These are phyloP conservation scores for Monochamus alternatus DNA, from an alignment of 2,888 invertebrate species.

Conservation along the genomic window DNA sequence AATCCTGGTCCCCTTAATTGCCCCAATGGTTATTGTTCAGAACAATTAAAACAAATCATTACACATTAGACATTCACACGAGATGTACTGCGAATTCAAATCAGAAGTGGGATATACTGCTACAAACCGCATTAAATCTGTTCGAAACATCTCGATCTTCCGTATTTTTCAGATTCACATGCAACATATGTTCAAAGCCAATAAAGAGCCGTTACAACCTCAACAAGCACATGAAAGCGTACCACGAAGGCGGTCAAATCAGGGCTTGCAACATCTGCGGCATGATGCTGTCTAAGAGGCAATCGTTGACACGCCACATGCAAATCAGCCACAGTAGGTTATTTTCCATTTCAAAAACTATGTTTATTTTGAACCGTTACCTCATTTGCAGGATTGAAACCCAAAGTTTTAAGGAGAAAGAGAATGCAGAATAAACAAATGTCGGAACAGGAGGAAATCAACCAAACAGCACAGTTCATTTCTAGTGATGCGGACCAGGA, in stretches of 20 bases:
- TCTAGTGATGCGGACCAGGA: neutral
- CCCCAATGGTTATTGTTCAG: too few species aligned
- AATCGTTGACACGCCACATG: constrained; percentile 1
- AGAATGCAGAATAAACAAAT: neutral
- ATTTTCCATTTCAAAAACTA: neutral
- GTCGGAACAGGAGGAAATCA: neutral
- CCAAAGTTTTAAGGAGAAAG: too few species aligned
- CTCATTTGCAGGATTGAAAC: too few species aligned
- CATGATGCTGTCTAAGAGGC: neutral
- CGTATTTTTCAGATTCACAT: neutral
- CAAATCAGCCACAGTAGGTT: neutral
- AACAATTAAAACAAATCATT: too few species aligned
- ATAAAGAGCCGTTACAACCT: neutral
- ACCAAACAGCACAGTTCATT: neutral
- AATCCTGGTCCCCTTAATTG: too few species aligned
- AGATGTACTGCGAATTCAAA: too few species aligned
- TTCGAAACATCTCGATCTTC: neutral
- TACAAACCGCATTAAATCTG: too few species aligned
- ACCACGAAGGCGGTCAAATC: neutral
- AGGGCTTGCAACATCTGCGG: neutral
- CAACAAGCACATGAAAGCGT: neutral
- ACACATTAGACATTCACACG: too few species aligned
- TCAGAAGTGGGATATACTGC: too few species aligned
- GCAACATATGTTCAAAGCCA: neutral
- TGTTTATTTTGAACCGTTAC: too few species aligned